Conservation (phyloP, 1,140 invertebrate genomes). For the Drosophila tropicalis region DNA sequence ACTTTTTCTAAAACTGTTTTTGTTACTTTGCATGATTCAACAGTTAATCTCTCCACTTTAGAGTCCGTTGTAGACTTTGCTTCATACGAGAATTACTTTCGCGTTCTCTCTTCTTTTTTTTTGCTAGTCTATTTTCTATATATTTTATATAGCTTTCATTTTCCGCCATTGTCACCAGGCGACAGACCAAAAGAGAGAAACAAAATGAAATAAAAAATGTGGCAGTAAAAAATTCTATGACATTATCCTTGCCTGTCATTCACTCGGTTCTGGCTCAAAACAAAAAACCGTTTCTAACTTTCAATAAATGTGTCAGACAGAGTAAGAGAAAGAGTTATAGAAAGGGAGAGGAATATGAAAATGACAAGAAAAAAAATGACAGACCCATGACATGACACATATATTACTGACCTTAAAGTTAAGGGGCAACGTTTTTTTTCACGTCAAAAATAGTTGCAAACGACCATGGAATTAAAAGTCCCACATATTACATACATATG, state of each 20-base stretch:
- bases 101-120: background rate
- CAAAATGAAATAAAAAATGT: slow-evolving; percentile 28
- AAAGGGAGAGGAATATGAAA: background rate
- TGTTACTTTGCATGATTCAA: slow-evolving; percentile 40
- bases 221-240: slow-evolving; percentile 19
- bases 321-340: slow-evolving; percentile 57
- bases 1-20: background rate
- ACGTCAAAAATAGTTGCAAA: background rate
- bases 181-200: background rate
- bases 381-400: background rate
- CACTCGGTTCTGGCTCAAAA: slow-evolving; percentile 34
- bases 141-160: slow-evolving; percentile 60
- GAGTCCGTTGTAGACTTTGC: slow-evolving; percentile 30
- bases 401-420: slow-evolving; percentile 1
- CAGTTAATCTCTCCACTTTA: slow-evolving; percentile 65
- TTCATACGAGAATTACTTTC: slow-evolving; percentile 1
- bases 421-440: background rate
- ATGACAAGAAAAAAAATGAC: background rate
- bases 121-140: slow-evolving; percentile 25
- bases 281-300: slow-evolving; percentile 38
- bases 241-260: slow-evolving; percentile 47
- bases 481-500: background rate
- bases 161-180: slow-evolving; percentile 60
- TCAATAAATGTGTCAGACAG: slow-evolving; percentile 30
- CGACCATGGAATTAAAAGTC: background rate